A percentile compares a stretch with the other conserved stretches of the same genome.
These are phyloP conservation scores for Dynastes tityus DNA, from an alignment of 2,888 invertebrate genomes.

Conservation along the genomic window DNA sequence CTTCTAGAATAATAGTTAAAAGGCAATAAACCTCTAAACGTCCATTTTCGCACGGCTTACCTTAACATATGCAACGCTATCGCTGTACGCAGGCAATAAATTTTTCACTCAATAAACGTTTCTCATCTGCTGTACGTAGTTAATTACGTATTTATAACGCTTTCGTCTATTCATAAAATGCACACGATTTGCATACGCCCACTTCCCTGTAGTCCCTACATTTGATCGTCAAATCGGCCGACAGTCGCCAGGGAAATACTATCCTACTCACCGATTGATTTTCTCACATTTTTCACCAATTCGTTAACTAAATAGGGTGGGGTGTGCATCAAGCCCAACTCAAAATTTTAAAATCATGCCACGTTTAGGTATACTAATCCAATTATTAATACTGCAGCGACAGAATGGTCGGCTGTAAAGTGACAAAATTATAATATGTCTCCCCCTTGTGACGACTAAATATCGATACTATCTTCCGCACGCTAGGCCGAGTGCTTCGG, in stretches of 20 bases:
- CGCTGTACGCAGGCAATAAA: slow-evolving; percentile 5
- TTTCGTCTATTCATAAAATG: slow-evolving; percentile 10
- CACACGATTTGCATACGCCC: slow-evolving; percentile 20
- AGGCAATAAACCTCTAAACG: not conserved
- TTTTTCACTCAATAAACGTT: slow-evolving; percentile 16
- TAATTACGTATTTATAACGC: slow-evolving; percentile 11
- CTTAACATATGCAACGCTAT: not conserved
- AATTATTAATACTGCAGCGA: no score
- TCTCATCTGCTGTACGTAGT: slow-evolving; percentile 9
- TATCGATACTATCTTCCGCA: no score
- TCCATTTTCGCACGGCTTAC: not conserved
- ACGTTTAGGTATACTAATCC: no score
- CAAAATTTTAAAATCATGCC: no score
- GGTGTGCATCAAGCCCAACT: no score
- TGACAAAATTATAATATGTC: no score
- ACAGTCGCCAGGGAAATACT: not conserved
- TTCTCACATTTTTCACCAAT: not conserved
- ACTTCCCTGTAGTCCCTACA: not conserved
- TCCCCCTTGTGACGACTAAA: no score
- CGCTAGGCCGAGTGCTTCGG: no score
- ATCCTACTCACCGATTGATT: not conserved
- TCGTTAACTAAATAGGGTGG: no score
- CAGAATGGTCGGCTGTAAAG: no score
- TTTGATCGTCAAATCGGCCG: not conserved
- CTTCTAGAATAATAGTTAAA: not conserved